Evolutionary conservation across 2,888 invertebrate species (phyloP).

Genomic region (Cheilosia impressa): DNA sequence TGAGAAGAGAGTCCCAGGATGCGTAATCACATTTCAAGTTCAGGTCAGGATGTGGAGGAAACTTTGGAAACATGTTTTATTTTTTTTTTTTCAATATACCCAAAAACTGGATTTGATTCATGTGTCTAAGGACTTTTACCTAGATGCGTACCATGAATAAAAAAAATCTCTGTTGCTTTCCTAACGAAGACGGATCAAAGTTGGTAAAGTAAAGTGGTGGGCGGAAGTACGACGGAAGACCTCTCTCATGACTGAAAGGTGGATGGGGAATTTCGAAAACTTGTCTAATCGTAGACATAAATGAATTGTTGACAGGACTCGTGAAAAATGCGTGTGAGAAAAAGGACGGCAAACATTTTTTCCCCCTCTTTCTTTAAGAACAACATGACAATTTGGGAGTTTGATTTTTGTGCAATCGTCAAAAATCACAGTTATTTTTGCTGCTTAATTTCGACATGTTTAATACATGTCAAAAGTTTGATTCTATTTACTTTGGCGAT

Average conservation of each 20-base stretch:
- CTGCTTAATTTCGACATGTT: conserved; percentile 8
- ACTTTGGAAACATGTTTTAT: conserved; percentile 36
- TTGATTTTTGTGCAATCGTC: background rate
- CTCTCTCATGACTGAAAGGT: background rate
- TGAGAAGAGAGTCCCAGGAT: conserved; percentile 16
- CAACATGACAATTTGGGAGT: conserved; percentile 4
- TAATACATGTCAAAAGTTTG: conserved; percentile 9
- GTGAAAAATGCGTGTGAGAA: background rate
- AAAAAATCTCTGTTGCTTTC: background rate
- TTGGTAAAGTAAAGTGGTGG: background rate
- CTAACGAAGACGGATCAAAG: conserved; percentile 18
- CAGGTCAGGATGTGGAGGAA: conserved; percentile 50
- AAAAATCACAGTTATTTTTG: conserved; percentile 8
- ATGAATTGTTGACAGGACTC: conserved; percentile 4
- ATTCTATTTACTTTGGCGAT: conserved; percentile 6
- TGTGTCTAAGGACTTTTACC: background rate
- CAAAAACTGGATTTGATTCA: background rate
- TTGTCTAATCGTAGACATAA: conserved; percentile 1
- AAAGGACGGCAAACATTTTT: background rate
- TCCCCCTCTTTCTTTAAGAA: background rate
- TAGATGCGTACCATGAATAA: background rate
- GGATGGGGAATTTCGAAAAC: background rate
- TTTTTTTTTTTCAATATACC: background rate
- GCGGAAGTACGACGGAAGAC: background rate
- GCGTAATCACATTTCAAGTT: conserved; percentile 59